Evolutionary conservation across 2,113 vertebrate species (phyloP).

Genomic region (Bos javanicus): DNA sequence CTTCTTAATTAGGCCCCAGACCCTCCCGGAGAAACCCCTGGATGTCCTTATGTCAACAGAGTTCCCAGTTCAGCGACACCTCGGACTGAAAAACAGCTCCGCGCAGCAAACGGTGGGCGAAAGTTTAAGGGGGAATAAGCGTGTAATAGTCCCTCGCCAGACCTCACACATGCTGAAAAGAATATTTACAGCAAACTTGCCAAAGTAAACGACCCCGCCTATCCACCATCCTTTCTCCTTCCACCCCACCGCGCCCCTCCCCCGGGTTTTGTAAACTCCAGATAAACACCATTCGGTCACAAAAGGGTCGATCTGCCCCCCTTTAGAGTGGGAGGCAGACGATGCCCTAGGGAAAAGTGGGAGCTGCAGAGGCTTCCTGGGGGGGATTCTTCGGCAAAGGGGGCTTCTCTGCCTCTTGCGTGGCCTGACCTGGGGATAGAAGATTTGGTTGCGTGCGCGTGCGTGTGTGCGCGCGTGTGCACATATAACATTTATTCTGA

Average conservation of each 20-base stretch:
- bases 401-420: fast-evolving
- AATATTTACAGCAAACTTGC: constrained; percentile 76
- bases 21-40: constrained; percentile 66
- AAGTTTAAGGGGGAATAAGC: constrained; percentile 82
- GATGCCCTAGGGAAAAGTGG: not conserved
- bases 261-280: constrained; percentile 44
- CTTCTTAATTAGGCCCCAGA: constrained; percentile 79
- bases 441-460: not conserved
- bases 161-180: constrained; percentile 74
- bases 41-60: constrained; percentile 77
- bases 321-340: constrained; percentile 7
- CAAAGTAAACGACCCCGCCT: constrained; percentile 74
- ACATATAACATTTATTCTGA: not conserved
- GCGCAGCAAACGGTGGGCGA: constrained; percentile 71
- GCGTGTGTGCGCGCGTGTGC: not conserved
- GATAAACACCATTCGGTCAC: constrained; percentile 71
- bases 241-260: not conserved
- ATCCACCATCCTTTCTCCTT: not conserved
- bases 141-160: constrained; percentile 74
- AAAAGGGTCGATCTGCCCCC: constrained; percentile 55
- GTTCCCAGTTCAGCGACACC: constrained; percentile 80
- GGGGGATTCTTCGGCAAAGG: fast-evolving
- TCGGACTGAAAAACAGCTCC: constrained; percentile 78
- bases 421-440: not conserved
- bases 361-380: not conserved